These are phyloP conservation scores for Cordilura impudica DNA, from an alignment of 2,888 invertebrate species.

Conservation along the genomic window DNA sequence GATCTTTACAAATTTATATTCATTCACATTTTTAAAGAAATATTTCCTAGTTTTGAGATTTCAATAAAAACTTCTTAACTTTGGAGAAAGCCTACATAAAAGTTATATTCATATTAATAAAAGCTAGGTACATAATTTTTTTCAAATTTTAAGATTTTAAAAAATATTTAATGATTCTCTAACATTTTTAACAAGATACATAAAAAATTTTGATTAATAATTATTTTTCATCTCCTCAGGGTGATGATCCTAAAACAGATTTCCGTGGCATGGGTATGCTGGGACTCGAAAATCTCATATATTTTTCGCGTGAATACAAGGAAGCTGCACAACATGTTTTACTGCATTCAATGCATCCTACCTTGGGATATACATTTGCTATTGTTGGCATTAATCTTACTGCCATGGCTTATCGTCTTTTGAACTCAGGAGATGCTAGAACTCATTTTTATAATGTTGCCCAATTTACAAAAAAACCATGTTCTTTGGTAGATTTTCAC, in stretches of 20 bases:
- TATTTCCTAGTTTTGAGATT: too few species aligned
- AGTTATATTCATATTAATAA: too few species aligned
- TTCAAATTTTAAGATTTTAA: too few species aligned
- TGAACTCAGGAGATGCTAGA: conserved; percentile 90
- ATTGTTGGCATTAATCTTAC: conserved; percentile 97
- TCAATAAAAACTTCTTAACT: too few species aligned
- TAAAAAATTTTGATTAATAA: conserved; percentile 4
- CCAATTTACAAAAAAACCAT: conserved; percentile 80
- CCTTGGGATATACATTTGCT: conserved; percentile 92
- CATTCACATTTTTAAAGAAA: too few species aligned
- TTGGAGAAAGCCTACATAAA: too few species aligned
- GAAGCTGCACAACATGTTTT: conserved; percentile 89
- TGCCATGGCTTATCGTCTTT: conserved; percentile 89
- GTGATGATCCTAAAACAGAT: conserved; percentile 98
- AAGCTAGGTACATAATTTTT: too few species aligned
- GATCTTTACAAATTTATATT: too few species aligned
- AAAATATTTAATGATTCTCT: too few species aligned
- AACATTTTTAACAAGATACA: neutral
- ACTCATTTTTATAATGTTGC: conserved; percentile 92
- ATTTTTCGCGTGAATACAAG: conserved; percentile 89
- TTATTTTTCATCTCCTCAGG: conserved; percentile 78
- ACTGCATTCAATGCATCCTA: conserved; percentile 92
- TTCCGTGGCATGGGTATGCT: conserved; percentile 98
- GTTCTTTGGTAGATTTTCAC: conserved; percentile 89
- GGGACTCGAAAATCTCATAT: conserved; percentile 94